Evolutionary conservation across 2,888 invertebrate species (phyloP).

Genomic region (Agrochola macilenta): DNA sequence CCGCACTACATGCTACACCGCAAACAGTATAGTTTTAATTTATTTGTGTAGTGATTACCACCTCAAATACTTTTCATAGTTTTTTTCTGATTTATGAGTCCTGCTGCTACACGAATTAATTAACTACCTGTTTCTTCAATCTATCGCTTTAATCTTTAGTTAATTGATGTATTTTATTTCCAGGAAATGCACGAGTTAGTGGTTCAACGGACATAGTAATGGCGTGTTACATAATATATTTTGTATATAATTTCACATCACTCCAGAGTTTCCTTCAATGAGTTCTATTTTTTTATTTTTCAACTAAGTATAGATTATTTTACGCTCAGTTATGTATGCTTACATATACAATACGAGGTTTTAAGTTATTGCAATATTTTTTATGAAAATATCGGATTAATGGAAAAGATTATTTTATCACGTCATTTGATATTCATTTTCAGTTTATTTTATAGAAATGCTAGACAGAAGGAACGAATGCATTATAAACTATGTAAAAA

Average conservation of each 20-base stretch:
- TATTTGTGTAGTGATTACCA: too few relatives aligned
- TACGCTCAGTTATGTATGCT: constrained; percentile 55
- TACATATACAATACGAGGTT: constrained; percentile 46
- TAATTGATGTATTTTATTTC: constrained; percentile 37
- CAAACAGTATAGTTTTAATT: too few relatives aligned
- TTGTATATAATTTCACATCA: constrained; percentile 78
- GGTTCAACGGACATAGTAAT: constrained; percentile 65
- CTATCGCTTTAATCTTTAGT: too few relatives aligned
- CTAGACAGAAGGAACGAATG: constrained; percentile 1
- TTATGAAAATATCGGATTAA: constrained; percentile 25
- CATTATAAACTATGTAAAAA: not conserved
- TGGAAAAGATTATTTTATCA: constrained; percentile 27
- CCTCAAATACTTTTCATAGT: too few relatives aligned
- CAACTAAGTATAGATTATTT: constrained; percentile 62
- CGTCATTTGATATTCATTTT: constrained; percentile 18
- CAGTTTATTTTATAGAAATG: constrained; percentile 9
- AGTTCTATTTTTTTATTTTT: constrained; percentile 68
- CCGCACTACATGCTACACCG: too few relatives aligned
- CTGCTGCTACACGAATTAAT: too few relatives aligned
- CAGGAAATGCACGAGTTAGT: constrained; percentile 73
- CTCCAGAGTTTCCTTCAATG: constrained; percentile 65
- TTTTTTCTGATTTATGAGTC: too few relatives aligned
- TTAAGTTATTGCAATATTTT: constrained; percentile 45
- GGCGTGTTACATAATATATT: constrained; percentile 78
- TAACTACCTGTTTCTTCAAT: too few relatives aligned